A percentile compares a stretch with the other conserved stretches of the same genome.
Evolutionary conservation across 1,140 invertebrate genomes (phyloP).

Genomic region (Drosophila subobscura): DNA sequence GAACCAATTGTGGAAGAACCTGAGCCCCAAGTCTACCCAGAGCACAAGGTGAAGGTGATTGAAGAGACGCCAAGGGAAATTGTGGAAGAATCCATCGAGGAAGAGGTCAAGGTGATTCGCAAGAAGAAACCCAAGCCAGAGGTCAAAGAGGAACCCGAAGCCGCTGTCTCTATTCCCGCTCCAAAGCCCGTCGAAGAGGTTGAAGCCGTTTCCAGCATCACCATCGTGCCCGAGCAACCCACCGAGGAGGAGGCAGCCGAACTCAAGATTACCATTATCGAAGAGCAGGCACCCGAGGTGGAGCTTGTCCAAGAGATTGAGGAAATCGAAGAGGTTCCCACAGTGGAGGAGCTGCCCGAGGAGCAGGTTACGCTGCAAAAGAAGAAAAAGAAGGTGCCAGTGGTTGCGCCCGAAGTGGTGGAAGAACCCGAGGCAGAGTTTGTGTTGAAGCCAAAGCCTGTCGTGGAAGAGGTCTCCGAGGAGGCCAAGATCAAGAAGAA

Average conservation of each 20-base stretch:
- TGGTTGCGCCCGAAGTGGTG: conserved; percentile 33
- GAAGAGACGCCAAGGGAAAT: conserved; percentile 68
- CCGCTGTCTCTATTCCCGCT: conserved; percentile 51
- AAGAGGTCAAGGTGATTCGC: conserved; percentile 62
- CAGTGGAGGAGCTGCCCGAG: conserved; percentile 66
- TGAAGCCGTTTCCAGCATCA: conserved; percentile 53
- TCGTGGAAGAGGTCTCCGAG: conserved; percentile 72
- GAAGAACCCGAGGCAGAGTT: conserved; percentile 79
- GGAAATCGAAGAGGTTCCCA: conserved; percentile 65
- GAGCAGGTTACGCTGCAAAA: conserved; percentile 65
- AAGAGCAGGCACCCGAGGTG: conserved; percentile 58
- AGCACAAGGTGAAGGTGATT: conserved; percentile 68
- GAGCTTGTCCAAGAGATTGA: conserved; percentile 70
- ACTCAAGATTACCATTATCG: conserved; percentile 65
- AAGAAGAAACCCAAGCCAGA: conserved; percentile 71
- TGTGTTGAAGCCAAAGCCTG: conserved; percentile 62
- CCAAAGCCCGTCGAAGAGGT: conserved; percentile 64
- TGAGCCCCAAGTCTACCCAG: conserved; percentile 50
- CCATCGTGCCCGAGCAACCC: conserved; percentile 70
- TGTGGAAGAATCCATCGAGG: conserved; percentile 65
- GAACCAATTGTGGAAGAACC: conserved; percentile 56
- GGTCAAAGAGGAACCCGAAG: conserved; percentile 64
- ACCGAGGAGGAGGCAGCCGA: conserved; percentile 74
- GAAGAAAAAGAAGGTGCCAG: conserved; percentile 62
- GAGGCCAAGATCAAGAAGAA: conserved; percentile 78